Percentiles rank a stretch among this genome's conserved stretches.
Evolutionary conservation across 1,140 invertebrate genomes (phyloP).

Genomic region (Drosophila ananassae): DNA sequence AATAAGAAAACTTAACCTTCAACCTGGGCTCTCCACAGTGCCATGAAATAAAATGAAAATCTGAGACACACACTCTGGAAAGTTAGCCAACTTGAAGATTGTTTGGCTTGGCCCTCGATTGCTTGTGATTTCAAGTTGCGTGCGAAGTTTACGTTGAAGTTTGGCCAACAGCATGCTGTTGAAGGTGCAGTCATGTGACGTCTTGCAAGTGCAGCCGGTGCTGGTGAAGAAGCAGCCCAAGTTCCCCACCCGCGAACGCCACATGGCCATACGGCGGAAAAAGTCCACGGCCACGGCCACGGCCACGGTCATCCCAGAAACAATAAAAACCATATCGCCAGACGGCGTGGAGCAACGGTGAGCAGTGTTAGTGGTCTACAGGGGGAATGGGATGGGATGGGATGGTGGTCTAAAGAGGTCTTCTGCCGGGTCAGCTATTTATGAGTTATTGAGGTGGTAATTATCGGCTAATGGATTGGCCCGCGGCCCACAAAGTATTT

Average conservation of each 20-base stretch:
- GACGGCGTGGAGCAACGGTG: conserved; percentile 41
- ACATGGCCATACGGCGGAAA: conserved; percentile 87
- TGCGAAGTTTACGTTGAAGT: conserved; percentile 10
- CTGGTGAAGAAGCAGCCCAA: conserved; percentile 86
- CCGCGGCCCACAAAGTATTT: conserved; percentile 57
- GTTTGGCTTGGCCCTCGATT: conserved; percentile 15
- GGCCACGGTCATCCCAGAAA: conserved; percentile 35
- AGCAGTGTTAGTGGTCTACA: conserved; percentile 22
- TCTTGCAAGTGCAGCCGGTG: conserved; percentile 84
- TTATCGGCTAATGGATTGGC: conserved; percentile 62
- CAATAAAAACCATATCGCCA: not conserved
- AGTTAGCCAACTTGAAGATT: conserved; percentile 1
- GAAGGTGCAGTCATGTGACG: conserved; percentile 62
- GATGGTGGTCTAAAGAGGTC: no score
- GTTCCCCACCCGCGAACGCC: conserved; percentile 88
- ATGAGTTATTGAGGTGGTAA: conserved; percentile 69
- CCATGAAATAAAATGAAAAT: conserved; percentile 6
- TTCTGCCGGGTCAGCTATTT: conserved; percentile 48
- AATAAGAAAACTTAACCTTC: not conserved
- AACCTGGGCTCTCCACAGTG: not conserved
- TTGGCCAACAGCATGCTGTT: conserved; percentile 71
- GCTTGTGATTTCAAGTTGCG: conserved; percentile 61
- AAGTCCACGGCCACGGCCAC: conserved; percentile 65
- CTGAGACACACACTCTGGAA: conserved; percentile 15
- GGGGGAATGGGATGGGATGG: not conserved